Evolutionary conservation across 2,113 vertebrate genomes (phyloP).

Genomic region (Montifringilla adamsi): DNA sequence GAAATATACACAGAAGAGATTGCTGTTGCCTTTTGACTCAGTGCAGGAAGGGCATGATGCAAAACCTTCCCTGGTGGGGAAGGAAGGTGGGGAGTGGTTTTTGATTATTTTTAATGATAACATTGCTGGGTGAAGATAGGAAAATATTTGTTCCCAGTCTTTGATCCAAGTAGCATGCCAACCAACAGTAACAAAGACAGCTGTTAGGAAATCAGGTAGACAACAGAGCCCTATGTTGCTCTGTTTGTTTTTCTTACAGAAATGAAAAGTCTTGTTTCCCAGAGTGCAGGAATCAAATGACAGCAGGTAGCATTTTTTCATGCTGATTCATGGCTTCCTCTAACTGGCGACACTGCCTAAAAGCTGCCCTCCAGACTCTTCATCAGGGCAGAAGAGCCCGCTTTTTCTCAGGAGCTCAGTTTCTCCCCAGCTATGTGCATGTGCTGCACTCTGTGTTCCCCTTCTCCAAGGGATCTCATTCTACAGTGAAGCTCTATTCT

Average conservation of each 20-base stretch:
- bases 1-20: not conserved
- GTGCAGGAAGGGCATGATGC: conserved; percentile 41
- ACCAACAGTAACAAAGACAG: not conserved
- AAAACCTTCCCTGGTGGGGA: conserved; percentile 37
- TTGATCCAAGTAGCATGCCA: conserved; percentile 36
- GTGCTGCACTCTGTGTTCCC: not conserved
- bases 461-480: not conserved
- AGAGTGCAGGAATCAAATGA: not conserved
- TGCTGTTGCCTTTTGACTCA: conserved; percentile 20
- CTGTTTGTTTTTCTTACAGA: not conserved
- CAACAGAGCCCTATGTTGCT: not conserved
- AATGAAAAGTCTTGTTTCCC: not conserved
- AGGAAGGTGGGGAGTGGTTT: conserved; percentile 41
- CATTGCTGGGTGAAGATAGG: conserved; percentile 26
- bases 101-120: conserved; percentile 42
- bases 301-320: not conserved
- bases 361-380: not conserved
- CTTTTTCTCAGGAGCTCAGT: rapidly evolving
- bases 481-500: not conserved
- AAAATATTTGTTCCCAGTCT: conserved; percentile 39
- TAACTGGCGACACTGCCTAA: not conserved
- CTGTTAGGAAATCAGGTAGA: conserved; percentile 17
- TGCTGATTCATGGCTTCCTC: not conserved
- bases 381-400: not conserved
- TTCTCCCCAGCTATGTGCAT: not conserved